Evolutionary conservation across 64 coral and sea anemone genomes (phyloP).

Genomic region (Stichodactyla helianthus): DNA sequence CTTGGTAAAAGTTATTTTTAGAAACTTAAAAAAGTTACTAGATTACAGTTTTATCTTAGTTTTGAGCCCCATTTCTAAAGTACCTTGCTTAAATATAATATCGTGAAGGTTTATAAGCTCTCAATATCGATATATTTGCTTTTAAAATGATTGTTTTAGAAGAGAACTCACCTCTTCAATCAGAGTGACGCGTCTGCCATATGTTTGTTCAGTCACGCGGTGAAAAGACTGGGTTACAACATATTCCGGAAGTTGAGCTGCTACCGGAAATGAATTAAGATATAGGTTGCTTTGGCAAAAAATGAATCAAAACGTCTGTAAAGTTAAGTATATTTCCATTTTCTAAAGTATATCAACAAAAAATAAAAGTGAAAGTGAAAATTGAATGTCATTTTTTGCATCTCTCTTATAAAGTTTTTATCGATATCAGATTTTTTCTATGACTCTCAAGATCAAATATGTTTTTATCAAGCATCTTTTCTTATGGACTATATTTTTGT

Average conservation of each 20-base stretch:
- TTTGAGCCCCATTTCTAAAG: background rate
- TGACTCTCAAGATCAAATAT: too few relatives aligned
- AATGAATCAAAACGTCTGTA: too few relatives aligned
- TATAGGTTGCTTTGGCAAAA: background rate
- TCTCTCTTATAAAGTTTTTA: too few relatives aligned
- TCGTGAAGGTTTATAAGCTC: background rate
- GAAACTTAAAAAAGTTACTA: background rate
- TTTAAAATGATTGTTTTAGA: background rate
- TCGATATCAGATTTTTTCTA: too few relatives aligned
- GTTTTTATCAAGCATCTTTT: too few relatives aligned
- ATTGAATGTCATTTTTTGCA: too few relatives aligned
- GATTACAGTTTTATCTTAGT: background rate
- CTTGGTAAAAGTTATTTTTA: background rate
- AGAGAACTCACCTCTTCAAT: background rate
- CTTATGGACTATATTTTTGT: too few relatives aligned
- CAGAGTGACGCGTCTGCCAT: background rate
- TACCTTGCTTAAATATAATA: background rate
- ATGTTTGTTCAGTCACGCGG: background rate
- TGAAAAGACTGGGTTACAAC: background rate
- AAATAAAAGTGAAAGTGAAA: too few relatives aligned
- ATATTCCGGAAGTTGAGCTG: slow-evolving; percentile 1
- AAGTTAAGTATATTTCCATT: too few relatives aligned
- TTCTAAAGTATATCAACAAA: too few relatives aligned
- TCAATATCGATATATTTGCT: background rate
- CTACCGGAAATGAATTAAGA: background rate